Evolutionary conservation across 2,797 vertebrate genomes (phyloP), one percentile per base, ranked within the genome.

Genomic region (Pangasius djambal): DNA sequence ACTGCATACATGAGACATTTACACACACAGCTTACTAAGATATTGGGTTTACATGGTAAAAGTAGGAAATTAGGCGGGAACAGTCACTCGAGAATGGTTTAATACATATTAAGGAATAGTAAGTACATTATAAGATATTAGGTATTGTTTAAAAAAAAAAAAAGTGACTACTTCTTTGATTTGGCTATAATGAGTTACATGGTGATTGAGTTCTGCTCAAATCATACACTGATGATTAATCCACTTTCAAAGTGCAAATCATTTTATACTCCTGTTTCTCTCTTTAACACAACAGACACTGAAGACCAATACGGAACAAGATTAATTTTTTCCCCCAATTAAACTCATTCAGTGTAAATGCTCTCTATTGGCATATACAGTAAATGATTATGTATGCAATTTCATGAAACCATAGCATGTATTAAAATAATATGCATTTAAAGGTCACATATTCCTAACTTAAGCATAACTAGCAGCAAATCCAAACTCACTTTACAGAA

Each of bases 21-120:
- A 65, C 94, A 92, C 95, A 96, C 94, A 96, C 92, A 93, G 92
- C 92, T 92, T 94, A 95, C 94, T 94, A 95, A 94, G 93, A 96
- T 93, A 94, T 93, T 91, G 93, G 93, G 95, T 94, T 96, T 95
- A 95, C 94, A 94, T 94, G 92, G 93, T 92, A 94, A 95, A 93
- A 92, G 70, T 83, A 95, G 92, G 94, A 93, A 94, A 94, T 95
- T 92, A 94, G 25, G 55, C 57, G 87, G 90, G 91, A 92, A 95
- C 93, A 94, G 92, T 89, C 93, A 95, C 93, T 92, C 91, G 93
- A 94, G 93, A 94, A 92, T 94, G 92, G 83, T 91, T 94, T 88
- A 93, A 93, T 94, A 95, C 91, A 93, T 90, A 88, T 92, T 93
- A 91, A 92, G 89, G 88, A 92, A 91, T 90, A 92, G 87, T 92